Evolutionary conservation across 2,888 invertebrate genomes (phyloP), one percentile per base, ranked within the genome.

Genomic region (Dysmachus trigonus): DNA sequence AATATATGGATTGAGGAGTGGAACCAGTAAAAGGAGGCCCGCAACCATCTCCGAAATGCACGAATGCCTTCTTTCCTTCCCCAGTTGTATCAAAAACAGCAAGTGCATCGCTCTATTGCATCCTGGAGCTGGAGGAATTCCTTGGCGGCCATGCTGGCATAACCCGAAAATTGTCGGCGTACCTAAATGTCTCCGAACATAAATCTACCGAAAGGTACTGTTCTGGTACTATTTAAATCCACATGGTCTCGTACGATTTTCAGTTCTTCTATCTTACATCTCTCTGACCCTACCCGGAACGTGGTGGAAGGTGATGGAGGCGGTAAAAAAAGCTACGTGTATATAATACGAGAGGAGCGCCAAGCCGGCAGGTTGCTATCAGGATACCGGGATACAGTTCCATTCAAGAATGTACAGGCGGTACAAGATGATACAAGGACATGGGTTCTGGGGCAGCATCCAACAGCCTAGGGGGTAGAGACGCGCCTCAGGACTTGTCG

Each of bases 211-310:
- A 31, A 73, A n/a, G 35, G 73, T 33, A n/a, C 73, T 35, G 73
- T 33, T 6, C 73, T 35, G 35, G 73, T 8, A 18, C 30, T 33
- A 33, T 73, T 73, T 73, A n/a, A 73, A 73, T 73, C 73, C 73
- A 31, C 33, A 73, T 33, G 35, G 73, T 73, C 73, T 18, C 73
- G 73, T 73, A 73, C 72, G 62, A 22, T 51, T 51, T 33, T 73
- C 73, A 73, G 73, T 73, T 73, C 31, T 18, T 31, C 73, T 73
- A 73, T 73, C 73, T 73, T 73, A 73, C 35, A 73, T 73, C 73
- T 2, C 13, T 73, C 33, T 31, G 73, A 73, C 73, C 73, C 33
- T 33, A n/a, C n/a, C 62, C 22, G 27, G 1, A 62, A 27, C 6
- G 22, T 22, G 62, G 27, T 22, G 10, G 27, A 62, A 62, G 62